These are phyloP conservation scores for Clarias macrocephalus DNA, from an alignment of 2,113 vertebrate genomes.

Conservation along the genomic window DNA sequence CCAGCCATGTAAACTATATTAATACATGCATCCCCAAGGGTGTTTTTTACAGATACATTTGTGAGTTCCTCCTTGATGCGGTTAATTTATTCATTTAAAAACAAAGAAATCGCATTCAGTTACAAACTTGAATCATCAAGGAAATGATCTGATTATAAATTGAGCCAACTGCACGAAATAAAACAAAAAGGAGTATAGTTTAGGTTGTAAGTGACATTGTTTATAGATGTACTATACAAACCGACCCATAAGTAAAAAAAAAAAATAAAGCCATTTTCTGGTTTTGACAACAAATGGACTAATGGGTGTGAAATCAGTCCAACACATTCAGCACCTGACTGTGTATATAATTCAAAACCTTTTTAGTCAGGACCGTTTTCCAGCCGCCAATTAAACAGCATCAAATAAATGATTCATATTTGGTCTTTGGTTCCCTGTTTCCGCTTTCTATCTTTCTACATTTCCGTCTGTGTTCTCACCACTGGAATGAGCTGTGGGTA, in stretches of 20 bases:
- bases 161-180: background rate
- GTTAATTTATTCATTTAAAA: background rate
- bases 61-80: background rate
- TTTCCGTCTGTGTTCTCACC: conserved; percentile 69
- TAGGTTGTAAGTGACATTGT: background rate
- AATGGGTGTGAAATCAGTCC: background rate
- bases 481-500: conserved; percentile 89
- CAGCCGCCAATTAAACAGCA: background rate
- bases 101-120: background rate
- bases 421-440: background rate
- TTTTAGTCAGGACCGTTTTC: background rate
- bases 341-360: background rate
- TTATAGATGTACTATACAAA: background rate
- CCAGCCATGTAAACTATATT: background rate
- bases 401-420: background rate
- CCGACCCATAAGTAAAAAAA: background rate
- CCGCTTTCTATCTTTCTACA: background rate
- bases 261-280: background rate
- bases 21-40: background rate
- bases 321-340: background rate
- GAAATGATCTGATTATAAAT: background rate
- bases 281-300: background rate
- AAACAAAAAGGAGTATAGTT: background rate
- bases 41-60: background rate
- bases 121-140: background rate